Evolutionary conservation across 2,113 vertebrate species (phyloP), one percentile per base, ranked within the genome.

Genomic region (Myotis yumanensis): DNA sequence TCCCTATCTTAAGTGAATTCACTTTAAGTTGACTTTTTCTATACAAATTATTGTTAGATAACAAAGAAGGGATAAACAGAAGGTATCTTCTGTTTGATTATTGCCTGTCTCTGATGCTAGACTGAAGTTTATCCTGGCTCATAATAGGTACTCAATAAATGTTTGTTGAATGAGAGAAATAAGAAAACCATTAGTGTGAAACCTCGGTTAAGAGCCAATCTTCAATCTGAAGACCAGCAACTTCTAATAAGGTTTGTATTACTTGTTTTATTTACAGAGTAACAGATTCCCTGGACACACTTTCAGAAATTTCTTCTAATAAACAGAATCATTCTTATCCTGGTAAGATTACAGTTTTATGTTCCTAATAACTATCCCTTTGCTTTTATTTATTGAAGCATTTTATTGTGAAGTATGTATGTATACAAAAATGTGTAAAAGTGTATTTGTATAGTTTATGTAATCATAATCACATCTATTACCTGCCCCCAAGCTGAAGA

Each of bases 221-320:
- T 40, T 18, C 62, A 79, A 28, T 37, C 51, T 12, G 57, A 79
- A 66, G 12, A 73, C 68, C 59, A 59, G 51, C 91, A 48, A 0
- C 25, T 82, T 80, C n/a, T 93, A 69, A 81, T 72, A 16, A 86
- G 35, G 35, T 72, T 5, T 71, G 4, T 46, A 16, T 68, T 95
- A 23, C 68, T 71, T 85, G 43, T 0, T 97, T 96, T 85, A 72
- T 96, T 97, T 94, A 20, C 96, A 99, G 99, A 98, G 97, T 99
- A 93, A 98, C 99, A 5, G 99, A 99, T 57, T 99, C 99, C n/a
- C 96, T 99, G 86, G 99, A 99, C 90, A 99, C 99, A 22, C 99
- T 99, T 37, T 98, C 99, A 51, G 99, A 99, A 96, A 98, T 99
- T 95, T 98, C 99, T 0, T 98, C 98, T 4, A 99, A 98, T 89